These are phyloP conservation scores for Monopis laevigella DNA, from an alignment of 2,888 invertebrate genomes.

Conservation along the genomic window DNA sequence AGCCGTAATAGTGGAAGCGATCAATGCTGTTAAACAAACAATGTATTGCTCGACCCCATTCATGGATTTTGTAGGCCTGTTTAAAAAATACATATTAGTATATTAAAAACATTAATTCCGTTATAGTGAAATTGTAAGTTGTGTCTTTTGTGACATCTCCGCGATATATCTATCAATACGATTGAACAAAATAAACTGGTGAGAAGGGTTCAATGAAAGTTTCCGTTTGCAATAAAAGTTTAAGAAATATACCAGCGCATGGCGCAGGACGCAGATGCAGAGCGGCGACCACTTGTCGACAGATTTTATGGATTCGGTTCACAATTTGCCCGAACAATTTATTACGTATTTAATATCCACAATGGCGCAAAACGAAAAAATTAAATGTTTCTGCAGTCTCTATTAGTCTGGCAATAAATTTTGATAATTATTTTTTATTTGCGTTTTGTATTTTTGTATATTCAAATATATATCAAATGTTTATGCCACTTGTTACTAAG, in stretches of 20 bases:
- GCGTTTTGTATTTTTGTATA: too few species aligned
- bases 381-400: constrained; percentile 21
- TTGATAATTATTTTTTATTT: not conserved
- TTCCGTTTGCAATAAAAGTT: constrained; percentile 56
- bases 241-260: constrained; percentile 32
- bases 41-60: too few species aligned
- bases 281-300: constrained; percentile 27
- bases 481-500: too few species aligned
- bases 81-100: too few species aligned
- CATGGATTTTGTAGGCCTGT: too few species aligned
- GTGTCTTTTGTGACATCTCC: not conserved
- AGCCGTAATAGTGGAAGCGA: too few species aligned
- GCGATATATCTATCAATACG: constrained; percentile 45
- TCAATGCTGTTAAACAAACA: too few species aligned
- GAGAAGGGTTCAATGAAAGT: constrained; percentile 34
- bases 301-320: constrained; percentile 39
- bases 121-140: too few species aligned
- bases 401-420: constrained; percentile 1
- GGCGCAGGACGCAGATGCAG: constrained; percentile 28
- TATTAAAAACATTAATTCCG: too few species aligned
- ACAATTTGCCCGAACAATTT: constrained; percentile 29
- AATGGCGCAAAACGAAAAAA: constrained; percentile 15
- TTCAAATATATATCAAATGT: too few species aligned
- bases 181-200: constrained; percentile 30
- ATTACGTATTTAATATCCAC: constrained; percentile 15